A percentile compares a stretch with the other conserved stretches of the same genome.
phyloP scores from a whole-genome alignment of 2,113 vertebrate species.

The Chaenogobius annularis region DNA sequence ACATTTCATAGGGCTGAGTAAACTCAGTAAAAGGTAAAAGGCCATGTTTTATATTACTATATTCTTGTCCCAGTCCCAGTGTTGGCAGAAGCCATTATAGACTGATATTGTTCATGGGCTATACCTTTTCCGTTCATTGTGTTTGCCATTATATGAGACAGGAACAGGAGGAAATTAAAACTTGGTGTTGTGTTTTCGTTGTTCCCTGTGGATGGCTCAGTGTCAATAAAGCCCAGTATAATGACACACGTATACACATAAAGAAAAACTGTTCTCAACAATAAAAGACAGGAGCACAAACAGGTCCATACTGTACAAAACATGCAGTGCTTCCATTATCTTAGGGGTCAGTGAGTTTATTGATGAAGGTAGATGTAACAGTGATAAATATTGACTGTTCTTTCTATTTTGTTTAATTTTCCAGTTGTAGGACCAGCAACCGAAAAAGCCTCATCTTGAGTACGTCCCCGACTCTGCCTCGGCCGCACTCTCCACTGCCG shows the following conservation, averaged over 20 bases:
- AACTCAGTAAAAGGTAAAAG: slow-evolving; percentile 2
- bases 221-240: slow-evolving; percentile 48
- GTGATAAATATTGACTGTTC: slow-evolving; percentile 38
- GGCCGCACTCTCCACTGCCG: slow-evolving; percentile 89
- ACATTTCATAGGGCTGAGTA: no score
- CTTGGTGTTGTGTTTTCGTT: slow-evolving; percentile 43
- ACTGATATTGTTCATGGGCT: slow-evolving; percentile 35
- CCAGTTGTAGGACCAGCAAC: slow-evolving; percentile 79
- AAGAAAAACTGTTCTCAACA: slow-evolving; percentile 9
- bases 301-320: background rate
- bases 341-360: slow-evolving; percentile 14
- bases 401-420: slow-evolving; percentile 37
- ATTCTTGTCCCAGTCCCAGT: background rate
- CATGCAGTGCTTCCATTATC: slow-evolving; percentile 26
- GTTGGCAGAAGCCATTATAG: slow-evolving; percentile 27
- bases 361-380: slow-evolving; percentile 16
- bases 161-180: slow-evolving; percentile 66
- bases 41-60: no score
- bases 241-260: slow-evolving; percentile 21
- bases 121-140: slow-evolving; percentile 14
- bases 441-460: slow-evolving; percentile 91
- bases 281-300: background rate
- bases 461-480: slow-evolving; percentile 87
- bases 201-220: slow-evolving; percentile 22
- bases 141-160: slow-evolving; percentile 29